A percentile compares a stretch with the other conserved stretches of the same genome.
phyloP scores from a whole-genome alignment of 2,888 invertebrate genomes.

The Drosophila villosipedis region DNA sequence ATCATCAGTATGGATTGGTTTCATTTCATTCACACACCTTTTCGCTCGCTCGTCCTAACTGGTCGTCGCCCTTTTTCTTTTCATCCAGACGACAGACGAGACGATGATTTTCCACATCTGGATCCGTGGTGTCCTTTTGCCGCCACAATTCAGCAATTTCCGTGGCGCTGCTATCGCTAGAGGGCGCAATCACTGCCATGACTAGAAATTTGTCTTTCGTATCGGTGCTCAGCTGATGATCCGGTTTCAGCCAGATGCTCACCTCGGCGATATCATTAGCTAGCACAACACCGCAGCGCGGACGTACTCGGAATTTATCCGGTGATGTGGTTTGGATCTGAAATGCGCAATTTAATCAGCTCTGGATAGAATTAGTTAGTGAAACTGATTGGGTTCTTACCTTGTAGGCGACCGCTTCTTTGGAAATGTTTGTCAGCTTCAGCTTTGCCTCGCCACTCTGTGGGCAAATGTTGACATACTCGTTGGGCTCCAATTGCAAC shows the following conservation, averaged over 20 bases:
- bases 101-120: constrained; percentile 89
- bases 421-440: constrained; percentile 90
- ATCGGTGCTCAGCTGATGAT: constrained; percentile 89
- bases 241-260: constrained; percentile 91
- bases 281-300: constrained; percentile 91
- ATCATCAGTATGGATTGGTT: background rate
- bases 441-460: constrained; percentile 82
- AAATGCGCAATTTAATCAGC: background rate
- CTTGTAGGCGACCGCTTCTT: constrained; percentile 89
- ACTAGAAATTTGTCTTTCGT: constrained; percentile 95
- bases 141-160: constrained; percentile 92
- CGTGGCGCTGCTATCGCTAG: constrained; percentile 83
- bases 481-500: constrained; percentile 89
- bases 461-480: constrained; percentile 89
- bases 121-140: constrained; percentile 86
- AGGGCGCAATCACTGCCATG: constrained; percentile 91
- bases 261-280: constrained; percentile 89
- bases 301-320: constrained; percentile 96
- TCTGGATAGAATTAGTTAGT: background rate
- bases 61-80: constrained; percentile 19
- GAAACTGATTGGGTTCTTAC: constrained; percentile 83
- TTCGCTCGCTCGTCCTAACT: background rate
- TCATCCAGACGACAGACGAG: constrained; percentile 87
- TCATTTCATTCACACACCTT: background rate
- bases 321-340: constrained; percentile 98